Evolutionary conservation across 2,113 vertebrate genomes (phyloP), one percentile per base, ranked within the genome.

Genomic region (Nettapus auritus): DNA sequence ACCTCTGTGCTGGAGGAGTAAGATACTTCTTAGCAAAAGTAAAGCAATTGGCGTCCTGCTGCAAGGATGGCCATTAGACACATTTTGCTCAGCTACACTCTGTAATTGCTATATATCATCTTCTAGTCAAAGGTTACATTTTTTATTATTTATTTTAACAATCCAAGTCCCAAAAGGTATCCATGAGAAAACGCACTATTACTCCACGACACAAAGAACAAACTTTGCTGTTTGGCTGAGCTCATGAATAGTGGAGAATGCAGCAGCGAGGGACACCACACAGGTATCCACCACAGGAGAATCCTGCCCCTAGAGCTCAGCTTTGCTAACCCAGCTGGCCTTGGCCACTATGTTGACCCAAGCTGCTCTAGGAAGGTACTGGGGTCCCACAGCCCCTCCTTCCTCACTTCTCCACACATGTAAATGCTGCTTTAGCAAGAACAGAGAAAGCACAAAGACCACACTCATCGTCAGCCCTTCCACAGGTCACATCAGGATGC

Each of bases 251-350:
- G 66, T 33, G 48, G 33, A 52, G 53, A 40, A 21, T 8, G 23
- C 34, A 76, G 60, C 1, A 1, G n/a, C 0, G 1, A 57, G 18
- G 88, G 9, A 29, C 15, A 34, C 1, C 18, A 29, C 36, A 88
- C 26, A 74, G 33, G 25, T 9, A 59, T 22, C 33, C 48, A 3
- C 10, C 0, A 1, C 12, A 4, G 4, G 10, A 3, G 3, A 89
- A 53, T 59, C 20, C 23, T 19, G 11, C 9, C 53, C n/a, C 52
- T 40, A 28, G 19, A 74, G 55, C 55, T 93, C 55, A 57, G 50
- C 46, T 83, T 79, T 86, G 63, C 36, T 63, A 66, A n/a, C 12
- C 34, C 2, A 1, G 26, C 25, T 62, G 2, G 34, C 28, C 13
- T 66, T 60, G 25, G n/a, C 8, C 40, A 34, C 14, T 11, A 3